A percentile compares a stretch with the other conserved stretches of the same genome.
phyloP scores from a whole-genome alignment of 2,888 invertebrate genomes.

The Copidosoma aretas region DNA sequence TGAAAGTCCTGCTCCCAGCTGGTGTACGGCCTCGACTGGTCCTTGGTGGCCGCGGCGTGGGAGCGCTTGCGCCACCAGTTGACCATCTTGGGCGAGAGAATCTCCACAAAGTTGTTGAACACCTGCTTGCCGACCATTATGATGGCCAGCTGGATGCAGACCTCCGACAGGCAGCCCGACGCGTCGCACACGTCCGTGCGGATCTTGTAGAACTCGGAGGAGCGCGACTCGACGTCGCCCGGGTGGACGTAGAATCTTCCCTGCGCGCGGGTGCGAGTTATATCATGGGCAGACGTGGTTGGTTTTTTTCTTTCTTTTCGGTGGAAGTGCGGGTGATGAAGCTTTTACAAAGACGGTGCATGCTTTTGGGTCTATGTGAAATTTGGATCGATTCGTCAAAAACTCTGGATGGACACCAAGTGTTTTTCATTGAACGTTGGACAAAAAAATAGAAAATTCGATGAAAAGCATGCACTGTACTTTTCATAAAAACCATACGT shows the following conservation, averaged over 20 bases:
- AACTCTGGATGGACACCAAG: too few relatives aligned
- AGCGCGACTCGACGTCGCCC: slow-evolving; percentile 77
- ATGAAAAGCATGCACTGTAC: too few relatives aligned
- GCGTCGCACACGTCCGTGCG: slow-evolving; percentile 90
- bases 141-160: slow-evolving; percentile 89
- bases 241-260: slow-evolving; percentile 90
- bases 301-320: too few relatives aligned
- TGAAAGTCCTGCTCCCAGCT: slow-evolving; percentile 96
- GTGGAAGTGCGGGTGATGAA: too few relatives aligned
- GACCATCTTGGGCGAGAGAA: slow-evolving; percentile 86
- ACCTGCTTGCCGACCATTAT: slow-evolving; percentile 96
- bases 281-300: too few relatives aligned
- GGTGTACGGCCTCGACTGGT: slow-evolving; percentile 76
- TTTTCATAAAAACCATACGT: too few relatives aligned
- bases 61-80: slow-evolving; percentile 89
- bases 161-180: slow-evolving; percentile 89
- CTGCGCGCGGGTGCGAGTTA: slow-evolving; percentile 58
- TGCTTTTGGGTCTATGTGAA: too few relatives aligned
- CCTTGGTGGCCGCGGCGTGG: slow-evolving; percentile 78
- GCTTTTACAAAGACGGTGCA: too few relatives aligned
- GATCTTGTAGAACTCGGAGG: slow-evolving; percentile 77
- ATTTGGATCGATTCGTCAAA: too few relatives aligned
- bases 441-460: too few relatives aligned
- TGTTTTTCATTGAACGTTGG: too few relatives aligned
- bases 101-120: slow-evolving; percentile 90